Percentiles rank a stretch among this genome's conserved stretches.
These are phyloP conservation scores for Drosophila hydei DNA, from an alignment of 1,140 invertebrate species.

Conservation along the genomic window DNA sequence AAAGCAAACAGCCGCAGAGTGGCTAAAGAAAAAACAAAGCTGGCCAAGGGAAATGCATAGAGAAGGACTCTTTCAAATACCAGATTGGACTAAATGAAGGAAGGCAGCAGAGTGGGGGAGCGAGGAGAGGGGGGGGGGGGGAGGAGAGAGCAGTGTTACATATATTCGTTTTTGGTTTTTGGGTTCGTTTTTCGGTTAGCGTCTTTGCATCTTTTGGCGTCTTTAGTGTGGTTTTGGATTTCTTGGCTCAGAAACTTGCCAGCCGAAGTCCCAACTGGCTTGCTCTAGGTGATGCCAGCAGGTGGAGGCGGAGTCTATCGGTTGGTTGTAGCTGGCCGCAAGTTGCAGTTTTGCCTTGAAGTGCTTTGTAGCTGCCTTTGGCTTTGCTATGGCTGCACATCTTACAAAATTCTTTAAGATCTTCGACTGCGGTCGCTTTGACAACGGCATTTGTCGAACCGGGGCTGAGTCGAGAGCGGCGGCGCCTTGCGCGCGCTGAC, in stretches of 20 bases:
- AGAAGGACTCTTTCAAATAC: slow-evolving; percentile 37
- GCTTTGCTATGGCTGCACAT: slow-evolving; percentile 40
- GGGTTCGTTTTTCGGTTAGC: slow-evolving; percentile 38
- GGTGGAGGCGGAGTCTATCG: neutral
- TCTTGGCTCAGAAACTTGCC: slow-evolving; percentile 72
- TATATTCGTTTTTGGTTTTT: slow-evolving; percentile 52
- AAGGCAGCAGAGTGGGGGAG: neutral
- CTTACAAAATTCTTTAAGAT: slow-evolving; percentile 83
- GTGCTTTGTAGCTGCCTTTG: slow-evolving; percentile 54
- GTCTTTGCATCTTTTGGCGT: slow-evolving; percentile 73
- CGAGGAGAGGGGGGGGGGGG: neutral
- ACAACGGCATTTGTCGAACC: slow-evolving; percentile 47
- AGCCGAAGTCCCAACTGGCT: slow-evolving; percentile 2
- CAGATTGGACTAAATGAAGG: slow-evolving; percentile 45
- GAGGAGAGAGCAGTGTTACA: slow-evolving; percentile 46
- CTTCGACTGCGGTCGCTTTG: slow-evolving; percentile 81
- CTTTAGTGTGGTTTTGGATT: slow-evolving; percentile 83
- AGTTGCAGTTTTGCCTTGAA: slow-evolving; percentile 66
- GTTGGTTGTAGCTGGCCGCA: slow-evolving; percentile 38
- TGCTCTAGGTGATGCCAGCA: neutral
- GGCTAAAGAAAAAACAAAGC: slow-evolving; percentile 55
- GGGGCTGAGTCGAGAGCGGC: neutral
- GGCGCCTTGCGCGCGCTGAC: slow-evolving; percentile 37
- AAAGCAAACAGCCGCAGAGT: slow-evolving; percentile 60
- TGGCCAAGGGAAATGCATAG: slow-evolving; percentile 42